Base-by-base conservation (phyloP, 2,797 vertebrate genomes). In the Eidolon dupreanum region DNA sequence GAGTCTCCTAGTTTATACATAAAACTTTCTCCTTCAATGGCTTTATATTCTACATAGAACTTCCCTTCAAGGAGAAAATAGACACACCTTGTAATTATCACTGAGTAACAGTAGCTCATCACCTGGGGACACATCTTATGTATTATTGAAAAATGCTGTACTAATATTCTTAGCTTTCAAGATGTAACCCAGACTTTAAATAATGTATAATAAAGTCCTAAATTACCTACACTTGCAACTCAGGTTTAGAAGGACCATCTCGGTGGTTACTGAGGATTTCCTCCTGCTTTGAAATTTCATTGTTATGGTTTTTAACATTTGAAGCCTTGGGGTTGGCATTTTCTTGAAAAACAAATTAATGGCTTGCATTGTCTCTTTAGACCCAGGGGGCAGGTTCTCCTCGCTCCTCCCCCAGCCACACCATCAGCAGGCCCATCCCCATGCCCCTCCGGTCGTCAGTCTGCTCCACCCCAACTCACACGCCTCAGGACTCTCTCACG, bases 401-500 rank as follows among this genome's bases (percentile, higher is more conserved):
- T 4, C 99, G 99, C 92, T 99, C 99, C 85, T 99, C 99, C 38
- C 99, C 99, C 95, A 99, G 99, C 98, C 99, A 99, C 98, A 99
- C 99, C 83, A 98, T 99, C 98, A 99, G 99, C 98, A 99, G 99
- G 65, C 98, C 99, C 3, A 99, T 99, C 94, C 99, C 99, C 86
- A 99, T 99, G 98, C 99, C 99, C 2, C 99, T 99, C 98, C 98
- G 99, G 93, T 99, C 99, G 16, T 99, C 99, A 0, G 98, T 99
- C 96, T 99, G 99, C 98, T 99, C 99, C 71, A 99, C 99, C 79
- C 99, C 99, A 8, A 99, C 99, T 91, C 99, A 99, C 90, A 99
- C 99, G 46, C 99, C 99, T 98, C 99, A 99, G 99, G 99, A 99
- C 98, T 99, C 99, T 6, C 99, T 99, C 97, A 99, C 99, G 3